Evolutionary conservation across 2,888 invertebrate genomes (phyloP).

Genomic region (Magallana nippona): DNA sequence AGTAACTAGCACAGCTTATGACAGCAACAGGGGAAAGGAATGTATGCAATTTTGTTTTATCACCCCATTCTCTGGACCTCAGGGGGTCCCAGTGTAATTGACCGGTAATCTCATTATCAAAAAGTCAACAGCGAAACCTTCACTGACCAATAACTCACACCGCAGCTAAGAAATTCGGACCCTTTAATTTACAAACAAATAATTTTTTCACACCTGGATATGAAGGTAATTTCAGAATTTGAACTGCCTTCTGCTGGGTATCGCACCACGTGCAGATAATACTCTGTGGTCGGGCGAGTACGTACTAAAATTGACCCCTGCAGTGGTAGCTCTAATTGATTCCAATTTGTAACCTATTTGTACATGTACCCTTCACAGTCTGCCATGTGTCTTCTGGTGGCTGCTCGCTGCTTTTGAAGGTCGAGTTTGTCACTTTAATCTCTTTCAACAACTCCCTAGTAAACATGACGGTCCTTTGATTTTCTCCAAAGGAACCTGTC

Average conservation of each 20-base stretch:
- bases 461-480: not conserved
- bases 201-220: slow-evolving; percentile 18
- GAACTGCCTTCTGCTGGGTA: not conserved
- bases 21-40: not conserved
- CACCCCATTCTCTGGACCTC: not conserved
- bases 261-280: not conserved
- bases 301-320: not conserved
- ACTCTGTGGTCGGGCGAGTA: not conserved
- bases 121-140: slow-evolving; percentile 1
- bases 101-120: slow-evolving; percentile 9
- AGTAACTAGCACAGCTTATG: not conserved
- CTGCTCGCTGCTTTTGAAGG: not conserved
- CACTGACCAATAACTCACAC: not conserved
- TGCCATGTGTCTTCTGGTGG: not conserved
- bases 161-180: not conserved
- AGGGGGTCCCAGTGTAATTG: not conserved
- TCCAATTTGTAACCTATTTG: not conserved
- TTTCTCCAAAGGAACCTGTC: not conserved
- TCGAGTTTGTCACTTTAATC: not conserved
- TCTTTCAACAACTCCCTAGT: not conserved
- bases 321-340: slow-evolving; percentile 1
- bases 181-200: slow-evolving; percentile 24
- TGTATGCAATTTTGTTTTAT: not conserved
- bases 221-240: not conserved
- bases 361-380: not conserved